phyloP scores from a whole-genome alignment of 2,113 vertebrate species.

The Fregetta grallaria region DNA sequence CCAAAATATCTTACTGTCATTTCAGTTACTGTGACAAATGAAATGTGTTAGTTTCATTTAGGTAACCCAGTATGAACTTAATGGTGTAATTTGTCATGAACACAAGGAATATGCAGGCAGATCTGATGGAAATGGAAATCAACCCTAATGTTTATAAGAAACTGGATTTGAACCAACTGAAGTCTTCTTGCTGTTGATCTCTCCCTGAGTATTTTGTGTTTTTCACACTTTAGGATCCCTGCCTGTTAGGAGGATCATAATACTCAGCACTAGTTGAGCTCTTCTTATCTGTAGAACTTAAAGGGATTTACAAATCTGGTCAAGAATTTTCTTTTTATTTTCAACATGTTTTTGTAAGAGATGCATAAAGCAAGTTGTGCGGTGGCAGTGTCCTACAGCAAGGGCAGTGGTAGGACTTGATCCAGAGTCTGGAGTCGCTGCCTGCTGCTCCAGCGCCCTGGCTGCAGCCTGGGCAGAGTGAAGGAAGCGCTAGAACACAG shows the following conservation, averaged over 20 bases:
- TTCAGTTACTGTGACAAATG: neutral
- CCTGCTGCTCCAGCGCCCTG: neutral
- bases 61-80: slow-evolving; percentile 1
- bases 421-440: neutral
- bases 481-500: neutral
- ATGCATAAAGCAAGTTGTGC: neutral
- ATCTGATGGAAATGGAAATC: slow-evolving; percentile 24
- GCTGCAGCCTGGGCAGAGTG: neutral
- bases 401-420: neutral
- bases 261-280: neutral
- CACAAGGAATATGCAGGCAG: neutral
- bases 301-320: neutral
- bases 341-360: neutral
- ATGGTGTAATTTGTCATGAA: neutral
- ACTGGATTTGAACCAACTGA: slow-evolving; percentile 9
- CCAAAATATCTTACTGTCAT: slow-evolving; percentile 26
- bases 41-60: neutral
- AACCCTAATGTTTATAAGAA: neutral
- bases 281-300: neutral
- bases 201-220: neutral
- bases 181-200: slow-evolving; percentile 14
- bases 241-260: neutral
- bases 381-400: neutral
- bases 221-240: neutral
- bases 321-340: neutral